A percentile compares a stretch with the other conserved stretches of the same genome.
These are phyloP conservation scores for Wiebesia pumilae DNA, from an alignment of 1,140 invertebrate genomes.

Conservation along the genomic window DNA sequence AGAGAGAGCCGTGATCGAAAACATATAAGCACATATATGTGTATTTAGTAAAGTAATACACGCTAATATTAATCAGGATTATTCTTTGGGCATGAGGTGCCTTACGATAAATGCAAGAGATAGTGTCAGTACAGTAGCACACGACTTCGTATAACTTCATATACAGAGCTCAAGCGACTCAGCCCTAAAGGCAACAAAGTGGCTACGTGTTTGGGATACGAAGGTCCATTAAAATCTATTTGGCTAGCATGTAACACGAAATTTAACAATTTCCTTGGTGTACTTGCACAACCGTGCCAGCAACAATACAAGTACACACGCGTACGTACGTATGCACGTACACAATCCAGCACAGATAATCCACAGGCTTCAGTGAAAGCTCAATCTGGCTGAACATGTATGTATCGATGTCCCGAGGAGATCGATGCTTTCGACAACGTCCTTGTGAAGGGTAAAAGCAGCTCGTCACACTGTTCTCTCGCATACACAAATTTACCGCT, in stretches of 20 bases:
- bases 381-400: not conserved
- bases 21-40: too few species aligned
- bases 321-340: not conserved
- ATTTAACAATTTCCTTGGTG: slow-evolving; percentile 68
- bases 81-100: not conserved
- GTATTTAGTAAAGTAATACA: not conserved
- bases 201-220: slow-evolving; percentile 70
- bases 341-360: slow-evolving; percentile 17
- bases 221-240: slow-evolving; percentile 74
- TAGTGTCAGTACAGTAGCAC: not conserved
- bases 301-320: not conserved
- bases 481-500: not conserved
- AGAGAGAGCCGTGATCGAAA: too few species aligned
- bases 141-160: not conserved
- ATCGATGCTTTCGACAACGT: slow-evolving; percentile 15
- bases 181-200: slow-evolving; percentile 60
- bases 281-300: too few species aligned
- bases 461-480: not conserved
- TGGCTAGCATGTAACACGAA: slow-evolving; percentile 60
- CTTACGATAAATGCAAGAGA: not conserved
- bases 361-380: not conserved
- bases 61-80: not conserved
- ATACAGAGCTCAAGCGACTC: slow-evolving; percentile 22
- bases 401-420: not conserved
- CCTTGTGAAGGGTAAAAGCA: too few species aligned